Evolutionary conservation across 2,888 invertebrate species (phyloP).

Genomic region (Volucella inanis): DNA sequence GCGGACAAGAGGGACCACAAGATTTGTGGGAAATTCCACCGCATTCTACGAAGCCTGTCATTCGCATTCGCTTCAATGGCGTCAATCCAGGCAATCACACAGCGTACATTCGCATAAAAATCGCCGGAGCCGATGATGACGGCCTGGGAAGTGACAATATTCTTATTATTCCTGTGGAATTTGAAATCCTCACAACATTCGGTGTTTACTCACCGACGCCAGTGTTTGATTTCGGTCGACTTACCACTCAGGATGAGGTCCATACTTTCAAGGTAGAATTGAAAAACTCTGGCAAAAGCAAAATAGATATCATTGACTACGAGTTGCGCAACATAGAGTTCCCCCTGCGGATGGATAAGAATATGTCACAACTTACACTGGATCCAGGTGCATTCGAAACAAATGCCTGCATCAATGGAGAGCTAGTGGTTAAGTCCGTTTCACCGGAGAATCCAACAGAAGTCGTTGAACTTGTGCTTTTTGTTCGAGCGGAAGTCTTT

Average conservation of each 20-base stretch:
- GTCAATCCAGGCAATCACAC: slow-evolving; percentile 91
- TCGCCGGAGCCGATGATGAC: slow-evolving; percentile 77
- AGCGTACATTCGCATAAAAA: slow-evolving; percentile 88
- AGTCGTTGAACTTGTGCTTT: slow-evolving; percentile 76
- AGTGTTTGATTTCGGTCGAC: slow-evolving; percentile 91
- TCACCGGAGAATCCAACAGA: slow-evolving; percentile 61
- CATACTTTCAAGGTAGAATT: slow-evolving; percentile 83
- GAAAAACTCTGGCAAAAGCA: slow-evolving; percentile 77
- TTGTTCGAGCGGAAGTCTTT: slow-evolving; percentile 81
- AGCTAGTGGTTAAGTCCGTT: slow-evolving; percentile 77
- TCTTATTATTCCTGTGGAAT: slow-evolving; percentile 92
- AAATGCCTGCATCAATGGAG: slow-evolving; percentile 78
- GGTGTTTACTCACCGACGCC: slow-evolving; percentile 91
- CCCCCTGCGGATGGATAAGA: slow-evolving; percentile 76
- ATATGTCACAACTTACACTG: slow-evolving; percentile 79
- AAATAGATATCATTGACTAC: slow-evolving; percentile 75
- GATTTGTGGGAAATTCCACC: slow-evolving; percentile 96
- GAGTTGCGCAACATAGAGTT: slow-evolving; percentile 70
- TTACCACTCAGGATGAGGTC: slow-evolving; percentile 88
- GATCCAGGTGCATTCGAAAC: slow-evolving; percentile 78
- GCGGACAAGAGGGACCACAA: slow-evolving; percentile 90
- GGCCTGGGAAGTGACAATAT: slow-evolving; percentile 77
- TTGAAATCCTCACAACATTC: slow-evolving; percentile 88
- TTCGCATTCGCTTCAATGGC: slow-evolving; percentile 92
- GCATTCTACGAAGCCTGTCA: slow-evolving; percentile 93